Conservation (phyloP, 2,797 vertebrate genomes). For the Epinephelus malabaricus region DNA sequence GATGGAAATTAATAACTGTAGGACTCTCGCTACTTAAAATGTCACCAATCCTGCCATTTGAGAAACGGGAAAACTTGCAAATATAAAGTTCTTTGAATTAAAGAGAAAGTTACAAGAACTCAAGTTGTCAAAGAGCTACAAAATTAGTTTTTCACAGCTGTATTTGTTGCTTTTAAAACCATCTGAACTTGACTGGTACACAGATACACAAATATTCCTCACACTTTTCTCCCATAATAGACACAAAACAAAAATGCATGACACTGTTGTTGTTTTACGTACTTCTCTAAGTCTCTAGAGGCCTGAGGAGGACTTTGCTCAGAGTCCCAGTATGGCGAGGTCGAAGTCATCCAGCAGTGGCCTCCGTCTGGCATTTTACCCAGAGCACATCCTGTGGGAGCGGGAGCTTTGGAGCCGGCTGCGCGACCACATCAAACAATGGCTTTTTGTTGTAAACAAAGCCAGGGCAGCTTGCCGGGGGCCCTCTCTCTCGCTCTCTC, state of each 20-base stretch:
- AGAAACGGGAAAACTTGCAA: slow-evolving; percentile 1
- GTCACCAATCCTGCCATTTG: slow-evolving; percentile 46
- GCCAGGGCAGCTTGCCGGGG: slow-evolving; percentile 87
- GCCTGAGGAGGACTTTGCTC: slow-evolving; percentile 67
- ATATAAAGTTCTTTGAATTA: slow-evolving; percentile 32
- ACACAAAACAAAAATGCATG: slow-evolving; percentile 55
- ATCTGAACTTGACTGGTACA: slow-evolving; percentile 26
- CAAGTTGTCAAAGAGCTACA: background rate
- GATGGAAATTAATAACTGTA: slow-evolving; percentile 56
- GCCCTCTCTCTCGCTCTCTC: slow-evolving; percentile 70
- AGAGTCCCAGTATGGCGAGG: slow-evolving; percentile 69
- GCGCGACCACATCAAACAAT: slow-evolving; percentile 89
- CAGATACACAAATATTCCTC: slow-evolving; percentile 36
- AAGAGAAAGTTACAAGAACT: slow-evolving; percentile 31
- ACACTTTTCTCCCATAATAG: slow-evolving; percentile 44
- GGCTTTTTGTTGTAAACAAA: slow-evolving; percentile 91
- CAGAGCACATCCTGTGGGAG: slow-evolving; percentile 89
- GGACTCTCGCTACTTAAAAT: slow-evolving; percentile 36
- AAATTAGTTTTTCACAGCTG: background rate
- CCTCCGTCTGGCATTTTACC: slow-evolving; percentile 87
- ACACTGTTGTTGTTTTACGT: slow-evolving; percentile 72
- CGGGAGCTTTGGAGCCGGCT: slow-evolving; percentile 84
- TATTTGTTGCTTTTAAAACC: slow-evolving; percentile 15
- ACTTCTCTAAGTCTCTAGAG: slow-evolving; percentile 60
- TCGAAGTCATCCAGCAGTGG: slow-evolving; percentile 84